A percentile compares a stretch with the other conserved stretches of the same genome.
These are phyloP conservation scores for Eutrigla gurnardus DNA, from an alignment of 2,797 vertebrate species.

Conservation along the genomic window DNA sequence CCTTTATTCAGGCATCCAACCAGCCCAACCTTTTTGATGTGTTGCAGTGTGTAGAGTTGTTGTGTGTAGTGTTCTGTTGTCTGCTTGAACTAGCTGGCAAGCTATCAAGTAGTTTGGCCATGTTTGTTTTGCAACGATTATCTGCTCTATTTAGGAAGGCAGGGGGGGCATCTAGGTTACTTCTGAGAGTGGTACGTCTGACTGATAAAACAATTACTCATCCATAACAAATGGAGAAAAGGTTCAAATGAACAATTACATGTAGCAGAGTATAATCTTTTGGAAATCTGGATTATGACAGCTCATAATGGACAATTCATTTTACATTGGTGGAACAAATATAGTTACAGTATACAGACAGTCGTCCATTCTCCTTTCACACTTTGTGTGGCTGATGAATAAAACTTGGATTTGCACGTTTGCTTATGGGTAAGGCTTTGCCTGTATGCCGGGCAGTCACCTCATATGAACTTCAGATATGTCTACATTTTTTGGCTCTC, in stretches of 20 bases:
- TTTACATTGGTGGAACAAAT: not conserved
- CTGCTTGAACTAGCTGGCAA: not conserved
- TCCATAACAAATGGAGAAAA: not conserved
- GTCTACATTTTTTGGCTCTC: too few species aligned
- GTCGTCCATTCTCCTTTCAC: not conserved
- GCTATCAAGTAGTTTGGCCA: not conserved
- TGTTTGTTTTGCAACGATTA: not conserved
- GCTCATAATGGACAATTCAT: not conserved
- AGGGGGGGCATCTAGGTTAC: not conserved
- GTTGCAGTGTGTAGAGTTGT: not conserved
- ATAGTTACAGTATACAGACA: not conserved
- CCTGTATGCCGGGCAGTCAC: not conserved
- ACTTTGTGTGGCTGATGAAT: not conserved
- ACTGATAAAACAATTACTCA: not conserved
- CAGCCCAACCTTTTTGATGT: not conserved
- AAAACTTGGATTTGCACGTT: not conserved
- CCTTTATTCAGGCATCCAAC: too few species aligned
- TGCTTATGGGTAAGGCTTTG: too few species aligned
- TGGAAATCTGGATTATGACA: not conserved
- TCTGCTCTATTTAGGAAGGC: not conserved
- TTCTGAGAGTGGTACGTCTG: not conserved
- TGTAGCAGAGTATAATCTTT: not conserved
- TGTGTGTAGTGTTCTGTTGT: not conserved
- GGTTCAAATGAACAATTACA: not conserved
- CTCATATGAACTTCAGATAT: not conserved